These are phyloP conservation scores for Margaritifera margaritifera DNA, from an alignment of 2,888 invertebrate genomes.

Conservation along the genomic window DNA sequence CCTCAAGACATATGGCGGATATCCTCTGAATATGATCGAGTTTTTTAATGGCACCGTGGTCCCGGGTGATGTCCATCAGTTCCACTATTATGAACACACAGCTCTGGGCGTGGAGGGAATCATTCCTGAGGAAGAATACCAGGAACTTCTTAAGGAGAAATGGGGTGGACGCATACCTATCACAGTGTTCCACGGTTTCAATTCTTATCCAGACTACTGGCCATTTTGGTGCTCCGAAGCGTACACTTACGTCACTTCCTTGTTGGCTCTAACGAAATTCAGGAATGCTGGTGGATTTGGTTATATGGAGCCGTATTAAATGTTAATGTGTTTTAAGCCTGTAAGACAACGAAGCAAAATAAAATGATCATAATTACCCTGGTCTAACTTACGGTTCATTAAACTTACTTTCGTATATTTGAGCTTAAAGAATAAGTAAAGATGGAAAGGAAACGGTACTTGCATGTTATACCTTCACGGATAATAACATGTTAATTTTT, in stretches of 20 bases:
- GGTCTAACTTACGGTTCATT: too few relatives aligned
- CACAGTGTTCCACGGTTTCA: conserved; percentile 54
- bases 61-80: conserved; percentile 10
- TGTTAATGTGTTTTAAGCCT: too few relatives aligned
- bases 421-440: too few relatives aligned
- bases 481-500: too few relatives aligned
- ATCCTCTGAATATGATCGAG: conserved; percentile 9
- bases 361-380: too few relatives aligned
- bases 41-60: conserved; percentile 42
- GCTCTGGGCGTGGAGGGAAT: conserved; percentile 48
- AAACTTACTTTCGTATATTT: too few relatives aligned
- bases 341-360: too few relatives aligned
- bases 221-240: conserved; percentile 62
- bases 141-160: conserved; percentile 35
- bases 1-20: too few relatives aligned
- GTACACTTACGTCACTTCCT: conserved; percentile 56
- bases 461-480: too few relatives aligned
- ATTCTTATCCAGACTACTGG: conserved; percentile 45
- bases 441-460: too few relatives aligned
- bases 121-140: conserved; percentile 41
- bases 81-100: neutral
- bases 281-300: conserved; percentile 12
- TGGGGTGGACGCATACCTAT: conserved; percentile 40
- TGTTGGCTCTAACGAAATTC: conserved; percentile 53
- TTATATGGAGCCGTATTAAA: too few relatives aligned